These are phyloP conservation scores for Notocelia uddmanniana DNA, from an alignment of 2,888 invertebrate species.

Conservation along the genomic window DNA sequence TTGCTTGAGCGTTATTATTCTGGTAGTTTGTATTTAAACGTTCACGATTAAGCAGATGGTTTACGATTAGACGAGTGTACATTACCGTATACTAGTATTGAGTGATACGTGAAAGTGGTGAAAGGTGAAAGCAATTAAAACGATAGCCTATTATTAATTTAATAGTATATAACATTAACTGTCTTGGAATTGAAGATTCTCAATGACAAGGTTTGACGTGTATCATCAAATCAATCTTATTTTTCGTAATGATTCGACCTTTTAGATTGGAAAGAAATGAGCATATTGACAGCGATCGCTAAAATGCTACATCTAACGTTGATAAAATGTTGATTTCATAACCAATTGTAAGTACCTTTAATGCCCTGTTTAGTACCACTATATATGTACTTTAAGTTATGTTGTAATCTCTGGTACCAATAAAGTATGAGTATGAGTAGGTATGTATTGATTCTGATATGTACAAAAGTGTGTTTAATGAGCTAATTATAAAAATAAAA, in stretches of 20 bases:
- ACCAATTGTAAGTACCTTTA: no score
- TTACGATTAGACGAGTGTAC: background rate
- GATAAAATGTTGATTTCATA: no score
- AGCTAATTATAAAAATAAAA: no score
- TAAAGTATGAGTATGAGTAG: no score
- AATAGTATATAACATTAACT: background rate
- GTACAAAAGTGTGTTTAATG: no score
- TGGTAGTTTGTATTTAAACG: background rate
- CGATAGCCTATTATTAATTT: conserved; percentile 1
- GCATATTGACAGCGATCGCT: no score
- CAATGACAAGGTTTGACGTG: background rate
- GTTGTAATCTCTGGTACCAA: no score
- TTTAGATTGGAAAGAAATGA: background rate
- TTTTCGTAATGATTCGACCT: background rate
- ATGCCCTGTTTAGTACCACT: no score
- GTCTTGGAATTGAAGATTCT: background rate
- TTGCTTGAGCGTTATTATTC: background rate
- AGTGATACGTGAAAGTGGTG: conserved; percentile 38
- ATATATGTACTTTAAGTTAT: no score
- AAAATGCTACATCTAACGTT: no score
- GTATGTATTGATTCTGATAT: no score
- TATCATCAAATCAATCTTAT: background rate
- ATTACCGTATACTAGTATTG: conserved; percentile 30
- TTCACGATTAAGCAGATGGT: conserved; percentile 9
- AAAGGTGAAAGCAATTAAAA: conserved; percentile 39